Base-by-base conservation (phyloP, 2,113 vertebrate species). In the Megaptera novaeangliae region DNA sequence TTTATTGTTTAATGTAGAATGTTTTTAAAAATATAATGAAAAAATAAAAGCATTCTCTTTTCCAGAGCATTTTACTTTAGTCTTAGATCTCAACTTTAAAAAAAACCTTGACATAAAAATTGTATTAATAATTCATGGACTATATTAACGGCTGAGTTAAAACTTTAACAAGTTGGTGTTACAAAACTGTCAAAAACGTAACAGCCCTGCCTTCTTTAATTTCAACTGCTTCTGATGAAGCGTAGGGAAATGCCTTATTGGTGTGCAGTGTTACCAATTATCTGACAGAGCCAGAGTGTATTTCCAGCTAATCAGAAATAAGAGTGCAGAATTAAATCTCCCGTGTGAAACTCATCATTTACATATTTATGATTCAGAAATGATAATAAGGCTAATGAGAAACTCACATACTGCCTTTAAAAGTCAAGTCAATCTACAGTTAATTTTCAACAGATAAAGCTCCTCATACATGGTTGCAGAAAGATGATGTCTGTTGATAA, bases 341-440 rank as follows among this genome's bases (percentile, higher is more conserved):
- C 98, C 64, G 9, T 98, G 99, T 98, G 98, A 99, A 99, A 98
- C 98, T 98, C 98, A 96, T 98, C 97, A 99, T 99, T 99, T 99
- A 99, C 99, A 99, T 99, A 99, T 99, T 99, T 99, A 99, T 99
- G 99, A 99, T 98, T 98, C 98, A 97, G 98, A 99, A 99, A 99
- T 99, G 99, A 99, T 99, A 99, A 99, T 99, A 99, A 99, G 98
- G 98, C 99, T 99, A 99, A 99, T 99, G 99, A 99, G 99, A 99
- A 98, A 98, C 97, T 99, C 98, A 96, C 95, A 98, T 92, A 98
- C 96, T 98, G 94, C 93, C 97, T 99, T 98, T 98, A 98, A 99
- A 99, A 99, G 98, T 98, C 98, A 99, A 98, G 96, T 95, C 97
- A 98, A 98, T 98, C 98, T 98, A 97, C 89, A 98, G 98, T 98